Conservation (phyloP, 2,797 vertebrate genomes). For the Urosaurus nigricauda region DNA sequence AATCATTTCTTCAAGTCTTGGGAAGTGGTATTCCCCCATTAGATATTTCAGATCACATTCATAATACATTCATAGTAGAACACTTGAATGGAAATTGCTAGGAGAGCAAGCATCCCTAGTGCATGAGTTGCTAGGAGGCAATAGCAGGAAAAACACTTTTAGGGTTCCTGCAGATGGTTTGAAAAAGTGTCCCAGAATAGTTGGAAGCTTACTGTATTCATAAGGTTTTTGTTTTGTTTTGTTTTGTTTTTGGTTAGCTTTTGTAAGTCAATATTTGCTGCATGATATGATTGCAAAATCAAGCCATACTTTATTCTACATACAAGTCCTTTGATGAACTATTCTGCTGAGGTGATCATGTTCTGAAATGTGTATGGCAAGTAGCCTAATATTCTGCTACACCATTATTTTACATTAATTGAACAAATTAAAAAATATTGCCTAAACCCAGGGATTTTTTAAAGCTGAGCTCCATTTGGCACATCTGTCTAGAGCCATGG, state of each 20-base stretch:
- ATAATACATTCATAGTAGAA: too few relatives aligned
- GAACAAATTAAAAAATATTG: conserved; percentile 62
- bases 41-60: too few relatives aligned
- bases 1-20: too few relatives aligned
- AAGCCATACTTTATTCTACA: not conserved
- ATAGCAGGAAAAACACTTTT: not conserved
- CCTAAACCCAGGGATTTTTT: conserved; percentile 61
- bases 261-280: not conserved
- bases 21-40: too few relatives aligned
- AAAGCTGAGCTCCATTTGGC: conserved; percentile 64
- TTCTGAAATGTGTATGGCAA: not conserved
- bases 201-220: not conserved
- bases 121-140: not conserved
- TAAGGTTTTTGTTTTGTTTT: not conserved
- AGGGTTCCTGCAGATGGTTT: conserved; percentile 43
- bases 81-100: too few relatives aligned
- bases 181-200: not conserved
- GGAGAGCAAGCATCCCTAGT: too few relatives aligned
- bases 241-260: not conserved
- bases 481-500: conserved; percentile 73
- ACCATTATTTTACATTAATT: conserved; percentile 63
- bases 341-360: not conserved
- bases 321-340: not conserved
- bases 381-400: not conserved
- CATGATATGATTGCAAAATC: too few relatives aligned